Evolutionary conservation across 64 coral and sea anemone genomes (phyloP), one percentile per base, ranked within the genome.

Genomic region (Stylophora pistillata): DNA sequence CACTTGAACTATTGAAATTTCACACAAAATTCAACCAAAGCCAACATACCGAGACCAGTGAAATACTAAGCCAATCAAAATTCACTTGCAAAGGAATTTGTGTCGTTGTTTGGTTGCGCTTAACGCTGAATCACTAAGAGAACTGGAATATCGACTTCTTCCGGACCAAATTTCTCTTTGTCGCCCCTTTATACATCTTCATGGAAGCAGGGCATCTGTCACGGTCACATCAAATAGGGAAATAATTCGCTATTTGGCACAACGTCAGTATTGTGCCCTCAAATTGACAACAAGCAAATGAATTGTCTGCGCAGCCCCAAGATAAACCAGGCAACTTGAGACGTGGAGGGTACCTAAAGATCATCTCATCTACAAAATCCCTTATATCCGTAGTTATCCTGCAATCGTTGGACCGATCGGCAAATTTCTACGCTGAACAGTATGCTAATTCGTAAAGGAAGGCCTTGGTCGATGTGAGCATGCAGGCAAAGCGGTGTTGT

Each of bases 1-100:
- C 88, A 90, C 88, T 83, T 90, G 78, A 90, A 81, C 88, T 58
- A 82, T 90, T 90, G 88, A 90, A 89, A 90, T 81, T 90, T 82
- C 56, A 74, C 78, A 66, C 71, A 81, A 18, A 74, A 71, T 83
- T 90, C 37, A 73, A 81, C 58, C 88, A 90, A 90, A 90, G 68
- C 77, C 88, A 90, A 90, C 88, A 90, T 74, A 90, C 88, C 88
- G 78, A 83, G 80, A 68, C 61, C 33, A 53, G 69, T 56, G 12
- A 73, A 29, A 23, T 27, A 63, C 30, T 83, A 72, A 71, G 68
- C 88, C 78, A 74, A 90, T 90, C 78, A 90, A 83, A 89, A 81
- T 72, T 60, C 33, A 20, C 60, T 83, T 54, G 16, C 16, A 81
- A 7, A 58, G 23, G 77, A 79, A 79, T 79, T 79, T 27, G 55